Conservation (phyloP, 2,113 vertebrate genomes). For the Silurus asotus region DNA sequence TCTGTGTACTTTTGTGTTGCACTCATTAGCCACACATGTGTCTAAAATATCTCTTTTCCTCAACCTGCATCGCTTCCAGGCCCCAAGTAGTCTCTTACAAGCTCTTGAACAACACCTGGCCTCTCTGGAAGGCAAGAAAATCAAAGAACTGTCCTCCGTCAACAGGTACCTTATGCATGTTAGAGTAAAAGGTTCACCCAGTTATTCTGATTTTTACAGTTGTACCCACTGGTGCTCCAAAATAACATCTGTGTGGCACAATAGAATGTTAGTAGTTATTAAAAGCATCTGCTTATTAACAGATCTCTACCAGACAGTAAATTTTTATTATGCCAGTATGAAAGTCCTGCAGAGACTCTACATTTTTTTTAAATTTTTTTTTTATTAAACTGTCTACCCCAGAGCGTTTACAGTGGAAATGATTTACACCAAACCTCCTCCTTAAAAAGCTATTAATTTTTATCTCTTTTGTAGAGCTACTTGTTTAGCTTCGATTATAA, state of each 20-base stretch:
- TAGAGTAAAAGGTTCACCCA: slow-evolving; percentile 34
- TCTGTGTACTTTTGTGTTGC: slow-evolving; percentile 37
- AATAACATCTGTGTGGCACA: slow-evolving; percentile 1
- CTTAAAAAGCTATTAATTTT: not conserved
- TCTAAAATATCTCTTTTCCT: slow-evolving; percentile 44
- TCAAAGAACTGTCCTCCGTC: slow-evolving; percentile 81
- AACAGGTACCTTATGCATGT: slow-evolving; percentile 76
- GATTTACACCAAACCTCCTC: not conserved
- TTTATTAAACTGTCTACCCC: not conserved
- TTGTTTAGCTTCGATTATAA: not conserved
- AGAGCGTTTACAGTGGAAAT: not conserved
- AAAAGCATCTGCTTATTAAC: slow-evolving; percentile 4
- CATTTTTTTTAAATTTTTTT: not conserved
- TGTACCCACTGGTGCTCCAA: not conserved
- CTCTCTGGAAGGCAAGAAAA: slow-evolving; percentile 92
- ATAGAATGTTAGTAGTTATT: not conserved
- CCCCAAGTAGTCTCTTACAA: slow-evolving; percentile 89
- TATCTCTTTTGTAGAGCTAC: not conserved
- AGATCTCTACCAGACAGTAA: not conserved
- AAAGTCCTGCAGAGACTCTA: slow-evolving; percentile 1
- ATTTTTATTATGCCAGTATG: not conserved
- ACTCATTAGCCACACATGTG: slow-evolving; percentile 19
- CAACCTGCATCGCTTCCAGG: slow-evolving; percentile 68
- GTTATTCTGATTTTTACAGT: not conserved
- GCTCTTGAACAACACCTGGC: slow-evolving; percentile 91